Percentiles rank a stretch among this genome's conserved stretches.
These are phyloP conservation scores for Mergus octosetaceus DNA, from an alignment of 2,797 vertebrate genomes.

Conservation along the genomic window DNA sequence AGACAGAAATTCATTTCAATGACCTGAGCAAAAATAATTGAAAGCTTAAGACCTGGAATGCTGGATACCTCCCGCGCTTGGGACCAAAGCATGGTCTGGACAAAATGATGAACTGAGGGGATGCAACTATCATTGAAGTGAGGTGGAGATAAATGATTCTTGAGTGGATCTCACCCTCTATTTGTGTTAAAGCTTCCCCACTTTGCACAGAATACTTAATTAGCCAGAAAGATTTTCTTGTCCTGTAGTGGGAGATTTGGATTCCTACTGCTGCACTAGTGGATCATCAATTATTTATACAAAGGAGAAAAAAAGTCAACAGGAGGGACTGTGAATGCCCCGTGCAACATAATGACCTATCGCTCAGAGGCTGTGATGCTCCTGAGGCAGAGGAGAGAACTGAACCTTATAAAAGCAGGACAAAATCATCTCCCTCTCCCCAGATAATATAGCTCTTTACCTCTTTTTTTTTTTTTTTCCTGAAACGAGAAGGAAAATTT, in stretches of 20 bases:
- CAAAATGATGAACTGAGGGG: not conserved
- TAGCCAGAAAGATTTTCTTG: not conserved
- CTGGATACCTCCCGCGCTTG: not conserved
- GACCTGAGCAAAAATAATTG: not conserved
- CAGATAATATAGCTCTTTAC: not conserved
- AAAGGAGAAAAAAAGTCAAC: not conserved
- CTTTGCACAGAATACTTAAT: slow-evolving; percentile 1
- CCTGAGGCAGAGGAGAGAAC: not conserved
- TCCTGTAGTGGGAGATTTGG: not conserved
- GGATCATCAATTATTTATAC: slow-evolving; percentile 38
- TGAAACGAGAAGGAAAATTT: slow-evolving; percentile 55
- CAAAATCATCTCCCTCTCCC: slow-evolving; percentile 1
- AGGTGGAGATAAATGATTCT: not conserved
- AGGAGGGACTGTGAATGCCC: not conserved
- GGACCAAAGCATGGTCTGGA: not conserved
- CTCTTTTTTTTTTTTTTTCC: not conserved
- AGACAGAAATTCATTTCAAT: not conserved
- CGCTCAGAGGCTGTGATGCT: not conserved
- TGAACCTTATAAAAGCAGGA: slow-evolving; percentile 34
- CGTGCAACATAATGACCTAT: not conserved
- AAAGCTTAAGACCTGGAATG: not conserved
- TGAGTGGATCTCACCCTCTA: not conserved
- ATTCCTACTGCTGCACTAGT: not conserved
- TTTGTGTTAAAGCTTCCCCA: not conserved
- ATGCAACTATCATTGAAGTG: not conserved